Evolutionary conservation across 2,113 vertebrate species (phyloP).

Genomic region (Porphyrio hochstetteri): DNA sequence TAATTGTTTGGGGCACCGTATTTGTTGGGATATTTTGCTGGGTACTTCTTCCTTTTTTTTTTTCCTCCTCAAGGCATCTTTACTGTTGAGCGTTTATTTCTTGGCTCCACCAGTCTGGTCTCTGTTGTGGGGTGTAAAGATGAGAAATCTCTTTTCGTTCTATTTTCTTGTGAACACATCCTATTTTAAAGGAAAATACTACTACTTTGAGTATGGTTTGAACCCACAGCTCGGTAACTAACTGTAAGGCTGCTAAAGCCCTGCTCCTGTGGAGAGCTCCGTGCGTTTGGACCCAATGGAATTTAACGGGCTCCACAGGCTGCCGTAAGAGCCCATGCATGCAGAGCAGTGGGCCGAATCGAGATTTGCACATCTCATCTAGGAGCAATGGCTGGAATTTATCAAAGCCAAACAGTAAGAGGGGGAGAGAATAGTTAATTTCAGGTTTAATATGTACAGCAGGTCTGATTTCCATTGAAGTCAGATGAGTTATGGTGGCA

Average conservation of each 20-base stretch:
- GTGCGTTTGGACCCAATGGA: not conserved
- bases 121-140: conserved; percentile 17
- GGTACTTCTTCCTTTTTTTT: not conserved
- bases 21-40: not conserved
- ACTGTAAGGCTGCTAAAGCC: not conserved
- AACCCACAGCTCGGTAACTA: not conserved
- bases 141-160: not conserved
- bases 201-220: conserved; percentile 4
- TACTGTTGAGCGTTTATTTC: not conserved
- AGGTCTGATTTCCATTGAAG: conserved; percentile 55
- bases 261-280: not conserved
- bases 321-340: not conserved
- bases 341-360: not conserved
- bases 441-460: conserved; percentile 38
- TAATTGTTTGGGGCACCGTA: conserved; percentile 1
- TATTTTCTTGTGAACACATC: not conserved
- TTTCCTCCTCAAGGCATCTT: not conserved
- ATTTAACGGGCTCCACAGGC: not conserved
- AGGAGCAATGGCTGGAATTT: conserved; percentile 28
- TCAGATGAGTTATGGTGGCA: not conserved
- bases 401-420: conserved; percentile 12
- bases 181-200: not conserved
- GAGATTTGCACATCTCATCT: not conserved
- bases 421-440: conserved; percentile 19
- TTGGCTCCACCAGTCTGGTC: not conserved